Base-by-base conservation (phyloP, 2,113 vertebrate genomes). In the Macquaria ambigua region DNA sequence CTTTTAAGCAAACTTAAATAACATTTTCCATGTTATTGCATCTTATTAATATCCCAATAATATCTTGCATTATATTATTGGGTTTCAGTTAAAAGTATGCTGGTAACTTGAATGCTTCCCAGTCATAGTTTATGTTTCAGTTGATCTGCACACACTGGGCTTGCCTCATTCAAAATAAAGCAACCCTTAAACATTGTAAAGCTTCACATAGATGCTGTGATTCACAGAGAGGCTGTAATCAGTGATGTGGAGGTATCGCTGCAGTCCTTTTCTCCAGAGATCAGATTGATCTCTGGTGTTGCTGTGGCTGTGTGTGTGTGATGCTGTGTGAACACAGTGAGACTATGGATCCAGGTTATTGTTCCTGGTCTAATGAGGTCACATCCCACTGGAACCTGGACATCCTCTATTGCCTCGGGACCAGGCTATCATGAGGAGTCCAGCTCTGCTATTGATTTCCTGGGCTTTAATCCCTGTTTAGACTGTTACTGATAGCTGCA, bases 391-490 rank as follows among this genome's bases (percentile, higher is more conserved):
- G 68, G 52, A 77, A 67, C 67, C 50, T 66, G 58, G 74, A 79
- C 46, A 66, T 1, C 83, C 74, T 76, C 76, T 84, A 62, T 82
- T 86, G 71, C 87, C 84, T 84, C 79, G 90, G 83, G 90, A 90
- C 63, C 58, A 14, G 59, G 37, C 53, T 79, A 84, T 89, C 87
- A 89, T 89, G 86, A 92, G 87, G 86, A 85, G 81, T 71, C 81
- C 63, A 74, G 82, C 79, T 90, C 86, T 79, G 48, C 50, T 84
- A 91, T 93, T 93, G 92, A 94, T 93, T 71, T 75, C 77, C 73
- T 43, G 25, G 80, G 69, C 82, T 73, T 73, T 80, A 88, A 92
- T 76, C 86, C 16, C 48, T 52, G 50, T 52, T 52, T 52, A 20
- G 50, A 52, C 52, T 8, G 16, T 21, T 21, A 86, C 77, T 81